phyloP scores from a whole-genome alignment of 2,888 invertebrate species.

The Adineta ricciae region DNA sequence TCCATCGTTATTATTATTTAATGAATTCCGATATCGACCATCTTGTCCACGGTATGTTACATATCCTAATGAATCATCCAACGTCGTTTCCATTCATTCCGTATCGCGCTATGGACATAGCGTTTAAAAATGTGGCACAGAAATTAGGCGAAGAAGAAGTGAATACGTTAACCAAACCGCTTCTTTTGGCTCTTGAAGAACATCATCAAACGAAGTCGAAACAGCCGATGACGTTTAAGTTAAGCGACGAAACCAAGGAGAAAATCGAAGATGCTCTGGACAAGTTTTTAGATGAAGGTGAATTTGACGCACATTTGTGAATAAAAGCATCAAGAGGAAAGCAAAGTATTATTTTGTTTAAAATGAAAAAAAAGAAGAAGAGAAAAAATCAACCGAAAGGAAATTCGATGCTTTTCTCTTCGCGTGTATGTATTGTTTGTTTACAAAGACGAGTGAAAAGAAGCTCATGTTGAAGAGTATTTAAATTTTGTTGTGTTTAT shows the following conservation, averaged over 20 bases:
- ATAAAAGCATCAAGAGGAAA: too few species aligned
- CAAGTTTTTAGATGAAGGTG: neutral
- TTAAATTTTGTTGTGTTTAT: neutral
- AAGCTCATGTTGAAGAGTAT: neutral
- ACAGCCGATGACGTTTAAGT: neutral
- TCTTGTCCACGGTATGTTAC: conserved; percentile 8
- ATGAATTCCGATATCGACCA: neutral
- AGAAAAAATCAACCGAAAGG: neutral
- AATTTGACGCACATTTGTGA: neutral
- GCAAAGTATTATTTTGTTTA: too few species aligned
- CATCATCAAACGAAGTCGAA: neutral
- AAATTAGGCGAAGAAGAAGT: neutral
- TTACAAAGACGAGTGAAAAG: neutral
- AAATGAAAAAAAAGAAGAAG: neutral
- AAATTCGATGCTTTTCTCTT: neutral
- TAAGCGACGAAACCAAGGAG: neutral
- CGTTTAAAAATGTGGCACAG: neutral
- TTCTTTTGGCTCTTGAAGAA: neutral
- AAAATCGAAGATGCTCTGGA: neutral
- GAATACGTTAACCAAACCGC: neutral
- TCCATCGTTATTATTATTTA: neutral
- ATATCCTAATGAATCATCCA: neutral
- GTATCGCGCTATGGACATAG: neutral
- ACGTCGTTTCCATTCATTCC: neutral
- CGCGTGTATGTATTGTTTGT: neutral